Percentiles rank a stretch among this genome's conserved stretches.
Evolutionary conservation across 1,140 invertebrate species (phyloP).

Genomic region (Zophobas morio): DNA sequence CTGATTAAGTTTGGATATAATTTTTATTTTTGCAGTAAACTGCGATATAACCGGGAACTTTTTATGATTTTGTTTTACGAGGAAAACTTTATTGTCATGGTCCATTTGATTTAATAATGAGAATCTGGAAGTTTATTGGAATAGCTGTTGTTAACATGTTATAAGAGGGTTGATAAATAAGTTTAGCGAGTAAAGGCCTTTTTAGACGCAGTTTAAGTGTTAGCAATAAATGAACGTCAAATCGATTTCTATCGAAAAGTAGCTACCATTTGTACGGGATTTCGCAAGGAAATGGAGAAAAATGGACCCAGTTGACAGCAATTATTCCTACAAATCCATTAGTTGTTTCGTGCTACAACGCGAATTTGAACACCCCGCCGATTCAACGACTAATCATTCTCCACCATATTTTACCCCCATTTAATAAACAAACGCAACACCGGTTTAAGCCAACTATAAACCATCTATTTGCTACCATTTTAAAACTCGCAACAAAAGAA

Average conservation of each 20-base stretch:
- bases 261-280: slow-evolving; percentile 54
- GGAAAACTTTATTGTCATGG: slow-evolving; percentile 27
- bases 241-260: slow-evolving; percentile 60
- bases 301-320: slow-evolving; percentile 52
- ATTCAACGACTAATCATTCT: no score
- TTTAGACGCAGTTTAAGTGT: slow-evolving; percentile 56
- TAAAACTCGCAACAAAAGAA: no score
- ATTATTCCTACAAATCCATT: slow-evolving; percentile 59
- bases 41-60: slow-evolving; percentile 3
- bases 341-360: slow-evolving; percentile 13
- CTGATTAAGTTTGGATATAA: slow-evolving; percentile 24
- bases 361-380: neutral
- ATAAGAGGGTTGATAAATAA: slow-evolving; percentile 54
- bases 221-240: slow-evolving; percentile 60
- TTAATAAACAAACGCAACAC: no score
- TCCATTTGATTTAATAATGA: slow-evolving; percentile 41
- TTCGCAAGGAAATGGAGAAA: slow-evolving; percentile 51
- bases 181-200: slow-evolving; percentile 53
- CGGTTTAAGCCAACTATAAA: no score
- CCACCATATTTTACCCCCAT: no score
- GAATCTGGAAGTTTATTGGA: slow-evolving; percentile 33
- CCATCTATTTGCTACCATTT: no score
- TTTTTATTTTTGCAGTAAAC: slow-evolving; percentile 31
- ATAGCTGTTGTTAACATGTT: slow-evolving; percentile 41
- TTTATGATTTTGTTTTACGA: slow-evolving; percentile 40